Percentiles rank a stretch among this genome's conserved stretches.
phyloP scores from a whole-genome alignment of 2,113 vertebrate species.

The Atlantisia rogersi region DNA sequence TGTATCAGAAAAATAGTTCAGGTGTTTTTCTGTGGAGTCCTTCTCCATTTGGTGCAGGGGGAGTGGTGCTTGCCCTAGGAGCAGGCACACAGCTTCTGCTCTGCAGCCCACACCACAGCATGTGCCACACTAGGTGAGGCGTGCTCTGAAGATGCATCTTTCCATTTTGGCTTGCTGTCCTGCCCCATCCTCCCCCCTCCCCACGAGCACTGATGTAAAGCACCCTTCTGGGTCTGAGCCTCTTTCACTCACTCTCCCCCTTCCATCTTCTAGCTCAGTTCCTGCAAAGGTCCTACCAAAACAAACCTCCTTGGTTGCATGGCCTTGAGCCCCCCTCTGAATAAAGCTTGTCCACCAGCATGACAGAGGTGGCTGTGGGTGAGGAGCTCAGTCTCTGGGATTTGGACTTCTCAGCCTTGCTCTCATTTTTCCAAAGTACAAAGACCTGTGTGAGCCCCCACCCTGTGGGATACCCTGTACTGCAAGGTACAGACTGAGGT shows the following conservation, averaged over 20 bases:
- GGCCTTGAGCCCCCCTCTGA: background rate
- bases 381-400: background rate
- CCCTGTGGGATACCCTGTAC: background rate
- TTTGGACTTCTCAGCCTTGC: background rate
- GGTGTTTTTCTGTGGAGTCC: background rate
- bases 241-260: background rate
- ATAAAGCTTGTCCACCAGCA: background rate
- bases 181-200: background rate
- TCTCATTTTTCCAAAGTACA: background rate
- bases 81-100: background rate
- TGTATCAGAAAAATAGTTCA: background rate
- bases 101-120: background rate
- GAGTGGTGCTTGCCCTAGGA: background rate
- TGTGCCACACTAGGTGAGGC: fast-evolving
- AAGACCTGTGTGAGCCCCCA: background rate
- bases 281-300: background rate
- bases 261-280: background rate
- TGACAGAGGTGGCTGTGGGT: background rate
- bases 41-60: background rate
- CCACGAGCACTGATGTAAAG: background rate
- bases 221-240: background rate
- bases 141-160: background rate
- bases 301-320: background rate
- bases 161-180: background rate
- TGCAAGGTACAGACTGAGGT: background rate